Evolutionary conservation across 1,140 invertebrate genomes (phyloP).

Genomic region (Solen grandis): DNA sequence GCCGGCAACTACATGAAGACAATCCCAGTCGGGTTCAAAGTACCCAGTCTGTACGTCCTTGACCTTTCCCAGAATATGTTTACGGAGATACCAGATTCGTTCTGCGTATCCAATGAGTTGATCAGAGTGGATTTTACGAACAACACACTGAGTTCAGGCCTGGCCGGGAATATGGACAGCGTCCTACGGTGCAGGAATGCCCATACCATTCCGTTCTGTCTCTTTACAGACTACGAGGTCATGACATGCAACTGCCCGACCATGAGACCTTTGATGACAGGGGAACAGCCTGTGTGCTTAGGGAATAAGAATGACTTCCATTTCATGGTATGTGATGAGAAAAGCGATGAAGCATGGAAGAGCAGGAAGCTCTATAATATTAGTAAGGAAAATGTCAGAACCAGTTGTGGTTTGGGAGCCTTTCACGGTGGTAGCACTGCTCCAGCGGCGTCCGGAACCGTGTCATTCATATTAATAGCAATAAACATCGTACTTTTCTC

Average conservation of each 20-base stretch:
- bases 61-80: background rate
- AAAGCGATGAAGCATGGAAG: too few species aligned
- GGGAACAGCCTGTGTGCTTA: too few species aligned
- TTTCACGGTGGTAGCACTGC: too few species aligned
- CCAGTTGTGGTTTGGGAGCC: too few species aligned
- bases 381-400: too few species aligned
- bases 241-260: slow-evolving; percentile 11
- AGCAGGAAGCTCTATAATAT: too few species aligned
- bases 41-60: background rate
- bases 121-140: slow-evolving; percentile 30
- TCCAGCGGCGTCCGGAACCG: too few species aligned
- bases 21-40: background rate
- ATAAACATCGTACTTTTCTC: too few species aligned
- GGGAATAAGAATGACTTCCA: too few species aligned
- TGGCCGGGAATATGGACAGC: slow-evolving; percentile 8
- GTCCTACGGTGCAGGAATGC: slow-evolving; percentile 25
- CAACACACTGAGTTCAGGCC: background rate
- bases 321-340: too few species aligned
- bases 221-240: slow-evolving; percentile 5
- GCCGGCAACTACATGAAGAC: background rate
- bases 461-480: too few species aligned
- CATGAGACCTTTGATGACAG: too few species aligned
- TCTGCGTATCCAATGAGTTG: slow-evolving; percentile 38
- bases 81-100: slow-evolving; percentile 19
- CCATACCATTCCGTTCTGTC: background rate